Conservation (phyloP, 2,888 invertebrate species). For the Athripsodes cinereus region DNA sequence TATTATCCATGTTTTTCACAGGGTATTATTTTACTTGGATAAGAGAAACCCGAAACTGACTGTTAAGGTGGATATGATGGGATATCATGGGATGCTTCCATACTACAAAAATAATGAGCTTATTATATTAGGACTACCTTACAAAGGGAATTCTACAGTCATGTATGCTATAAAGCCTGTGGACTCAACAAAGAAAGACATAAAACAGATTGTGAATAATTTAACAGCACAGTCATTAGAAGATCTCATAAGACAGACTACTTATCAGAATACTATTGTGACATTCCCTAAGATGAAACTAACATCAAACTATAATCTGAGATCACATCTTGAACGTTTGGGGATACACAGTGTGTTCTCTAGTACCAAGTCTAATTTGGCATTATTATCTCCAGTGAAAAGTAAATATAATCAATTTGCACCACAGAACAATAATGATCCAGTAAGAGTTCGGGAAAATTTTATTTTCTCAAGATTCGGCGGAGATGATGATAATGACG, state of each 20-base stretch:
- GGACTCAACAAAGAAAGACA: slow-evolving; percentile 37
- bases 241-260: slow-evolving; percentile 43
- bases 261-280: slow-evolving; percentile 46
- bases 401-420: neutral
- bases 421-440: slow-evolving; percentile 14
- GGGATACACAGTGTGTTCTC: slow-evolving; percentile 61
- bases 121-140: slow-evolving; percentile 64
- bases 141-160: slow-evolving; percentile 57
- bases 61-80: slow-evolving; percentile 59
- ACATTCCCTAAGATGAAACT: slow-evolving; percentile 69
- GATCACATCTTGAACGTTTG: slow-evolving; percentile 47
- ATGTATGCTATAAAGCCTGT: slow-evolving; percentile 64
- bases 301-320: slow-evolving; percentile 52
- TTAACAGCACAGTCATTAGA: slow-evolving; percentile 48
- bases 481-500: slow-evolving; percentile 1
- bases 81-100: slow-evolving; percentile 50
- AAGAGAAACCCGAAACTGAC: slow-evolving; percentile 37
- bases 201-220: slow-evolving; percentile 44
- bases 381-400: slow-evolving; percentile 52
- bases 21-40: slow-evolving; percentile 48
- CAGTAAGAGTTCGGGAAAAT: slow-evolving; percentile 24
- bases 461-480: slow-evolving; percentile 29
- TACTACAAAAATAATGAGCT: slow-evolving; percentile 38
- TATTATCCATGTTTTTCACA: slow-evolving; percentile 32
- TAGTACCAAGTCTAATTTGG: slow-evolving; percentile 57